phyloP scores from a whole-genome alignment of 2,888 invertebrate species.

The Diadromus collaris region DNA sequence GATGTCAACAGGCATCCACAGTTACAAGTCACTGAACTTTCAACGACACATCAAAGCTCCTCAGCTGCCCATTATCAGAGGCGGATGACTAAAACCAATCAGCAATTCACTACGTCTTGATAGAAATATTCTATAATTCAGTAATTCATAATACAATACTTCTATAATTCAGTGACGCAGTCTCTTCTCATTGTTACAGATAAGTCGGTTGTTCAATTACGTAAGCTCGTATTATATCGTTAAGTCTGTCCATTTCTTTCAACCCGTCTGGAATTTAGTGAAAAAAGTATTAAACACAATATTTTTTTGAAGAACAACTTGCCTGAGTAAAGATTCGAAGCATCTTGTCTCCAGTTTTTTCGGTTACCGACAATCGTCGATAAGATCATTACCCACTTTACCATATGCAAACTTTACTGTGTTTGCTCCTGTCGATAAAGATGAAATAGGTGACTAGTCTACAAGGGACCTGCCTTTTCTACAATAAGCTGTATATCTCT shows the following conservation, averaged over 20 bases:
- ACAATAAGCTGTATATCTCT: not conserved
- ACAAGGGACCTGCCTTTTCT: not conserved
- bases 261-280: not conserved
- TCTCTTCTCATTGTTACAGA: constrained; percentile 41
- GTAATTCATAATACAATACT: too few species aligned
- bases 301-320: not conserved
- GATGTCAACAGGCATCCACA: not conserved
- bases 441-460: not conserved
- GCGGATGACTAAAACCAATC: not conserved
- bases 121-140: constrained; percentile 5
- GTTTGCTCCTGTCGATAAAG: not conserved
- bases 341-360: not conserved
- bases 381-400: not conserved
- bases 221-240: constrained; percentile 12
- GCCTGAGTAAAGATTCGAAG: not conserved
- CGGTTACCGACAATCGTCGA: constrained; percentile 14
- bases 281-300: not conserved
- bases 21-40: not conserved
- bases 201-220: constrained; percentile 35
- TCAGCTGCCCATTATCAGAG: not conserved
- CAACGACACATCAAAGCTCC: not conserved
- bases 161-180: not conserved
- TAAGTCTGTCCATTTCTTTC: constrained; percentile 36
- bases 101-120: not conserved
- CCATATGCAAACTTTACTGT: not conserved